These are phyloP conservation scores for Perithous albicinctus DNA, from an alignment of 2,888 invertebrate species.

Conservation along the genomic window DNA sequence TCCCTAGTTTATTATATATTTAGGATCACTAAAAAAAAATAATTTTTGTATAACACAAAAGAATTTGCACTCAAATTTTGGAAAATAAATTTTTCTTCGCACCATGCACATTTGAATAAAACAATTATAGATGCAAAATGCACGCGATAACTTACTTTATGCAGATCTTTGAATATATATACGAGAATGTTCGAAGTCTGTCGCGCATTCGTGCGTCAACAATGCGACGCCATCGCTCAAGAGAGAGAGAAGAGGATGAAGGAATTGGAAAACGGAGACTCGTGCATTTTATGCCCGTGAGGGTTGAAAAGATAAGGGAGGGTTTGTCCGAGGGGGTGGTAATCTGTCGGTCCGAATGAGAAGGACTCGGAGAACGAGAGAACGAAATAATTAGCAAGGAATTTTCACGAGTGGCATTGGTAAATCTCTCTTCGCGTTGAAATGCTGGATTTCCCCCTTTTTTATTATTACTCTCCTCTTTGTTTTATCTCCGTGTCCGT, in stretches of 20 bases:
- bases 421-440: slow-evolving; percentile 45
- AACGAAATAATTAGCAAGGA: slow-evolving; percentile 52
- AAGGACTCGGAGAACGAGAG: slow-evolving; percentile 29
- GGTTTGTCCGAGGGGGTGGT: slow-evolving; percentile 26
- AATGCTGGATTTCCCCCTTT: slow-evolving; percentile 7
- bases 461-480: slow-evolving; percentile 10
- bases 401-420: slow-evolving; percentile 42
- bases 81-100: too few species aligned
- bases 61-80: too few species aligned
- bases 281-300: slow-evolving; percentile 28
- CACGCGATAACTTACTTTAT: neutral
- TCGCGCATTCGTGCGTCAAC: slow-evolving; percentile 19
- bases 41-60: too few species aligned
- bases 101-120: too few species aligned
- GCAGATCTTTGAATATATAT: neutral
- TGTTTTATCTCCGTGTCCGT: neutral
- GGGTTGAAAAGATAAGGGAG: slow-evolving; percentile 4
- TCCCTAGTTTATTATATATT: too few species aligned
- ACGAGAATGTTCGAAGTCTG: slow-evolving; percentile 2
- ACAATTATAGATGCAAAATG: too few species aligned
- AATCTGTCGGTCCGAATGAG: slow-evolving; percentile 45
- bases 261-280: slow-evolving; percentile 31
- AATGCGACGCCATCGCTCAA: slow-evolving; percentile 4
- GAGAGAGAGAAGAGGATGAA: slow-evolving; percentile 12
- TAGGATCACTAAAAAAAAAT: too few species aligned